Base-by-base conservation (phyloP, 2,797 vertebrate genomes). In the Nyctalus aviator region DNA sequence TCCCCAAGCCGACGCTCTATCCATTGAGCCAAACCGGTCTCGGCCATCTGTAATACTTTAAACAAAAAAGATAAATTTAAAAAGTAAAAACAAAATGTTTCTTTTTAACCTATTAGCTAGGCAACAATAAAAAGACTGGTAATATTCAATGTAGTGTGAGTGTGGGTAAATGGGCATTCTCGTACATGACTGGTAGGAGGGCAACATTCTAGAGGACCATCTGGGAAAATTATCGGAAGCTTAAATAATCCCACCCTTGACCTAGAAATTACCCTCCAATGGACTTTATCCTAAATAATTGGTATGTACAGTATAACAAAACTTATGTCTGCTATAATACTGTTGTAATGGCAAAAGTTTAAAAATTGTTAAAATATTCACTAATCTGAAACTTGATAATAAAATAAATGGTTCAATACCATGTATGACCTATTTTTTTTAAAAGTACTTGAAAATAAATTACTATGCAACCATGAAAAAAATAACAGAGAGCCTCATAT, bases 381-480 rank as follows among this genome's bases (percentile, higher is more conserved):
- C 23, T 71, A 83, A 77, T 3, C 92, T 7, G 9, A 86, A 87
- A 57, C 8, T n/a, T 86, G 55, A 55, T 73, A 87, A 79, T 48
- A 32, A 92, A 90, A 68, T 55, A 85, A 86, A 77, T 72, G 62
- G 68, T 35, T 94, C 48, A 73, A 20, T 30, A 18, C 11, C 44
- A 32, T 55, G 14, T 82, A 90, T 53, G 79, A 79, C 32, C 27
- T 89, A 72, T 81, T 89, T 77, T 82, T n/a, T 18, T 18, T 20
- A 8, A 94, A 71, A 18, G 32, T 83, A 92, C 82, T 57, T 72
- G 57, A 82, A 77, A 90, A 73, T 59, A 41, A 86, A 76, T 64
- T 81, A 69, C 57, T 84, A 55, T 69, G 27, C 64, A 79, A 62
- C n/a, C 25, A 92, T 46, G 35, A 62, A 85, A 77, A 86, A 35